These are phyloP conservation scores for Tetrax tetrax DNA, from an alignment of 2,113 vertebrate species.

Conservation along the genomic window DNA sequence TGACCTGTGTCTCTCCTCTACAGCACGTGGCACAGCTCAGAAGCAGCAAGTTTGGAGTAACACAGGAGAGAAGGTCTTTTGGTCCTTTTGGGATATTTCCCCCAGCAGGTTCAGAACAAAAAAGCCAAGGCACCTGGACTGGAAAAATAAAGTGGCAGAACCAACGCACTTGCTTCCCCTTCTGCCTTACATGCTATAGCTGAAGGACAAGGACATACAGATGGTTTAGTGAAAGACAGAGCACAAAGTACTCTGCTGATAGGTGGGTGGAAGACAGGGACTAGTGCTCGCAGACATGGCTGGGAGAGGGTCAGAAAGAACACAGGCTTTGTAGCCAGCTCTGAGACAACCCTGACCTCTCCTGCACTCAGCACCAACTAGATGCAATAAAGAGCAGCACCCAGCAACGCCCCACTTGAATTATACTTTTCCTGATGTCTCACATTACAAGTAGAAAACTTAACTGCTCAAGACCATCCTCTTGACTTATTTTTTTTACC, in stretches of 20 bases:
- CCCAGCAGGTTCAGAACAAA: background rate
- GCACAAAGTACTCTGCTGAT: background rate
- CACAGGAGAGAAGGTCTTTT: background rate
- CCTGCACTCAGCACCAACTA: background rate
- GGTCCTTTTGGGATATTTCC: background rate
- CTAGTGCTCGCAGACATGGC: background rate
- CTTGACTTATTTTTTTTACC: background rate
- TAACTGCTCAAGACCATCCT: background rate
- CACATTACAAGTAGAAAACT: fast-evolving
- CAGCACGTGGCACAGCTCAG: fast-evolving
- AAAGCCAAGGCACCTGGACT: background rate
- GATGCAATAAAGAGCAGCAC: background rate
- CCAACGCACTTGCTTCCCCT: background rate
- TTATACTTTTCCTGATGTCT: background rate
- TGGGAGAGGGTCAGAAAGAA: background rate
- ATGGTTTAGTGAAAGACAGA: background rate
- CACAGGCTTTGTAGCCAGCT: background rate
- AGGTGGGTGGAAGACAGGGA: background rate
- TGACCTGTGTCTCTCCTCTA: background rate
- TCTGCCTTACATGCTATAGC: fast-evolving
- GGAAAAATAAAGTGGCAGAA: background rate
- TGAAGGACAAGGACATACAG: background rate
- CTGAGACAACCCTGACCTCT: background rate
- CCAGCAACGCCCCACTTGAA: background rate
- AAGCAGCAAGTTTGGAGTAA: background rate